phyloP scores from a whole-genome alignment of 2,797 vertebrate genomes.

The Iguana delicatissima region DNA sequence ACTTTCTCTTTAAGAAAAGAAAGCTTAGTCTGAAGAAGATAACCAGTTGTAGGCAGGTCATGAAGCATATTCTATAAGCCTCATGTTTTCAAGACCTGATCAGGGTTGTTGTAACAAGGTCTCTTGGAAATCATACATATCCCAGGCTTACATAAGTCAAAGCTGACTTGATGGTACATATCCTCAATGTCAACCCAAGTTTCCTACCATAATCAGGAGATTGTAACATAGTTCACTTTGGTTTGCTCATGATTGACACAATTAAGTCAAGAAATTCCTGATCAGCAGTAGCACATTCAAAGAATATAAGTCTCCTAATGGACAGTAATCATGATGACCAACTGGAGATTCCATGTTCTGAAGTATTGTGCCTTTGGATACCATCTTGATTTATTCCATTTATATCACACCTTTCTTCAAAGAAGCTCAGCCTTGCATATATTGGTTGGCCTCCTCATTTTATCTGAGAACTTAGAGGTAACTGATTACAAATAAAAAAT shows the following conservation, averaged over 20 bases:
- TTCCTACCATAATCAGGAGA: not conserved
- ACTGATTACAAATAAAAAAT: not conserved
- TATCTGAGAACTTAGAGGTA: not conserved
- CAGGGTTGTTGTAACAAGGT: too few relatives aligned
- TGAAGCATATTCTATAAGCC: not conserved
- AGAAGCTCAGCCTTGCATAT: too few relatives aligned
- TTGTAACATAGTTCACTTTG: not conserved
- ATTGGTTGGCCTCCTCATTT: too few relatives aligned
- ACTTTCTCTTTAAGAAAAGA: not conserved
- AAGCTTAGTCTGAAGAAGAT: not conserved
- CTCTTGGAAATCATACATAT: too few relatives aligned
- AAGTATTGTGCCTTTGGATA: not conserved
- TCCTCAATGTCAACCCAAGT: not conserved
- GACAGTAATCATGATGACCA: too few relatives aligned
- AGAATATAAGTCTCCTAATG: not conserved
- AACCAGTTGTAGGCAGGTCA: not conserved
- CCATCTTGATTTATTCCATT: not conserved
- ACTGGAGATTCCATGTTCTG: not conserved
- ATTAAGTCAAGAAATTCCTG: not conserved
- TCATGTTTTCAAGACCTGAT: too few relatives aligned
- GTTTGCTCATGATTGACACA: not conserved
- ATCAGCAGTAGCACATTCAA: not conserved
- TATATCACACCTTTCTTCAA: not conserved
- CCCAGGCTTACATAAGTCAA: too few relatives aligned
- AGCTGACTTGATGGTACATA: too few relatives aligned